phyloP scores from a whole-genome alignment of 2,113 vertebrate genomes.

The Hippocampus barbouri region DNA sequence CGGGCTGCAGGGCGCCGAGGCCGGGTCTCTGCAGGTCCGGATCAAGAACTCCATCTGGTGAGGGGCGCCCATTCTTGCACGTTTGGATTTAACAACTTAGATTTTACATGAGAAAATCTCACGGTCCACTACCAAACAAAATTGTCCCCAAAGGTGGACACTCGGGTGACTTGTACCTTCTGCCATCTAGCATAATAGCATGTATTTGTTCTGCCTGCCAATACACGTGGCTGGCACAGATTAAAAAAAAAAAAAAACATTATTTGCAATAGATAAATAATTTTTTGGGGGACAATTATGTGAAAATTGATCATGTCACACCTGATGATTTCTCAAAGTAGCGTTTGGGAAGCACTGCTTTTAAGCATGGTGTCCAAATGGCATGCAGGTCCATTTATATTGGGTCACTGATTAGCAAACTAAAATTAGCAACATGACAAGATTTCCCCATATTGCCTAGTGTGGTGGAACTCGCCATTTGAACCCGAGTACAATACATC shows the following conservation, averaged over 20 bases:
- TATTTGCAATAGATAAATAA: no score
- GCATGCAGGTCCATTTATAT: no score
- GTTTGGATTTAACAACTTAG: background rate
- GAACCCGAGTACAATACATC: no score
- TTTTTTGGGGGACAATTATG: no score
- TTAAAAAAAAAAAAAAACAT: background rate
- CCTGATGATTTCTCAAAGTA: no score
- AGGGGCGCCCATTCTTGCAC: conserved; percentile 37
- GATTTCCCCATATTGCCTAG: no score
- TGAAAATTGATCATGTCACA: no score
- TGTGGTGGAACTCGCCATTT: no score
- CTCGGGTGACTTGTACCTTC: background rate
- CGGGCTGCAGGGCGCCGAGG: conserved; percentile 84
- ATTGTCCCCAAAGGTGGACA: background rate
- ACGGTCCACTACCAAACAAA: background rate
- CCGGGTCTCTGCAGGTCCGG: conserved; percentile 85
- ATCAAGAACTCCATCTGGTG: conserved; percentile 96
- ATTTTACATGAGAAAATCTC: background rate
- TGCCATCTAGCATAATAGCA: background rate
- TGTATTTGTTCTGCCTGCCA: background rate
- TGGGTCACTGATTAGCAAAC: no score
- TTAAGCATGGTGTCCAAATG: no score
- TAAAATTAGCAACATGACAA: no score
- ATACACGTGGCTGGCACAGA: background rate
- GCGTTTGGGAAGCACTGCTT: no score